Base-by-base conservation (phyloP, 2,888 invertebrate species). In the Drosophila formosana region DNA sequence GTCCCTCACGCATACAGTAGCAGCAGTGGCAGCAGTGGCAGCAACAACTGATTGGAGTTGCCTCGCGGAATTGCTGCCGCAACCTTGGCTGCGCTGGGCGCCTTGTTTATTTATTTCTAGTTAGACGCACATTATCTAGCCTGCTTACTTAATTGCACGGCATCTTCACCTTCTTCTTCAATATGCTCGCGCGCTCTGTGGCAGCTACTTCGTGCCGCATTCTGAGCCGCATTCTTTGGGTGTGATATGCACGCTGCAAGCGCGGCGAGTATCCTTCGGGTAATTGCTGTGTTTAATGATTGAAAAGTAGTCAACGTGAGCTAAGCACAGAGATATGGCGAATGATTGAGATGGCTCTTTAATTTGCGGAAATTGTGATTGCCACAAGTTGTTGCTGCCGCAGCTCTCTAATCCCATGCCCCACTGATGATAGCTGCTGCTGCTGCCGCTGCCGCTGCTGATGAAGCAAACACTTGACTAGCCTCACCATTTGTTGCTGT, bases 21-120 rank as follows among this genome's bases (percentile, higher is more conserved):
- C 57, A 47, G 72, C 63, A 58, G 72, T 67, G 47, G 72, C 57
- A 47, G 72, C 63, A 58, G 72, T 67, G 47, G 18, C 55, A 51
- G 32, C 18, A 18, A 18, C 18, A 18, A 18, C 63, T 67, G 73
- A 73, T 68, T 73, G 73, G 47, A 53, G 55, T 43, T 47, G 73
- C 72, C 73, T 28, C 32, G 25, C 41, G 60, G 60, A 73, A 30
- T 49, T 49, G 56, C 34, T 49, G 45, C 30, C 30, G 67, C 77
- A 65, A 55, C 45, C 52, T 63, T 62, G 57, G 41, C n/a, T 41
- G 18, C n/a, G 18, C 61, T 62, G 79, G 77, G 84, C 80, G 83
- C 74, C 83, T 83, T 83, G 83, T 86, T 83, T 83, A 86, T 86
- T 83, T 83, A 83, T 83, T 86, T 79, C 83, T 83, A 86, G 86